phyloP scores from a whole-genome alignment of 2,888 invertebrate species.

The Orgyia antiqua region DNA sequence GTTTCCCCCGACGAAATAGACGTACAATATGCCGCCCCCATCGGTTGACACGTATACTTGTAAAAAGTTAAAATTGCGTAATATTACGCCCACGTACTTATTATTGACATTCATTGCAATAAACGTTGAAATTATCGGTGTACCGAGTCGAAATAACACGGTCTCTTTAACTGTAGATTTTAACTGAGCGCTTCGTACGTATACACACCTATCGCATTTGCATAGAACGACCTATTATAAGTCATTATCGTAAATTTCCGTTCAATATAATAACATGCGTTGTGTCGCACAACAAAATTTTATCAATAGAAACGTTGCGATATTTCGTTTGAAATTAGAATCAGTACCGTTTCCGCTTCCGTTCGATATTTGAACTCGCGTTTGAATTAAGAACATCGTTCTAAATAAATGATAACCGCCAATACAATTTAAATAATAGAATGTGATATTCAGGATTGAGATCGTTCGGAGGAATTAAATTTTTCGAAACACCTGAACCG shows the following conservation, averaged over 20 bases:
- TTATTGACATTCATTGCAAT: constrained; percentile 34
- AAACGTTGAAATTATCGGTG: constrained; percentile 26
- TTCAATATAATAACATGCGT: constrained; percentile 62
- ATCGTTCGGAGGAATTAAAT: constrained; percentile 14
- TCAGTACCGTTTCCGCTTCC: constrained; percentile 76
- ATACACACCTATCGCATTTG: constrained; percentile 28
- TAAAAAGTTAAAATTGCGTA: constrained; percentile 59
- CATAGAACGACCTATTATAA: constrained; percentile 53
- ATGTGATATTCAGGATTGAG: constrained; percentile 11
- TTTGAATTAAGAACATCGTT: constrained; percentile 66
- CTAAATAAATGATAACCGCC: constrained; percentile 56
- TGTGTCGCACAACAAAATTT: constrained; percentile 59
- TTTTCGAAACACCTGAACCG: constrained; percentile 36
- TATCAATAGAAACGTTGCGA: constrained; percentile 73
- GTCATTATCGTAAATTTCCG: constrained; percentile 70
- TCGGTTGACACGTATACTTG: constrained; percentile 50
- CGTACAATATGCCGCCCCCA: constrained; percentile 44
- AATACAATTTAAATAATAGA: constrained; percentile 28
- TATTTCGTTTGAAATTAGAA: constrained; percentile 75
- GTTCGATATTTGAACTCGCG: constrained; percentile 69
- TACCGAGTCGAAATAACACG: constrained; percentile 18
- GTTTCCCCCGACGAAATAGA: constrained; percentile 57
- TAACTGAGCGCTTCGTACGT: background rate
- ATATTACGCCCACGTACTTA: constrained; percentile 30
- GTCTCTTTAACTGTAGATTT: constrained; percentile 18